These are phyloP conservation scores for Crocodylus rhombifer DNA, from an alignment of 2,797 vertebrate genomes.

Conservation along the genomic window DNA sequence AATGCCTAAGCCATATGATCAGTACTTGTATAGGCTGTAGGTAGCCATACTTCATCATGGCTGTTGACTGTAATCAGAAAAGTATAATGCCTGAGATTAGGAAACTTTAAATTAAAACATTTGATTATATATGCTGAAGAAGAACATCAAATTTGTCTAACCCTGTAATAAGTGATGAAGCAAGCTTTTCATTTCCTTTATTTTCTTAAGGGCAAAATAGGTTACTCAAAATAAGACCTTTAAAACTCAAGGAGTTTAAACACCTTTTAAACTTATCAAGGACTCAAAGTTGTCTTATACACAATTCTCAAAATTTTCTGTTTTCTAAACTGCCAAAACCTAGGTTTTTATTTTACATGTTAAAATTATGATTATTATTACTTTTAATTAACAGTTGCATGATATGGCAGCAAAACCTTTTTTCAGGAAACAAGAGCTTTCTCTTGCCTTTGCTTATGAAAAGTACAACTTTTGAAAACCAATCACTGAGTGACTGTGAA, in stretches of 20 bases:
- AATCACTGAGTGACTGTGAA: not conserved
- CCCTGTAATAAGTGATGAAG: not conserved
- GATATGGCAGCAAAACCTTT: not conserved
- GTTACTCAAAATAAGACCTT: not conserved
- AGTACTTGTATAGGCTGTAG: not conserved
- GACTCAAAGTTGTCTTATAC: not conserved
- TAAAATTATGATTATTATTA: not conserved
- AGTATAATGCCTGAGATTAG: rapidly evolving
- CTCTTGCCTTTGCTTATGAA: not conserved
- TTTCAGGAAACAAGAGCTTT: not conserved
- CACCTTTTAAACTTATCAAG: not conserved
- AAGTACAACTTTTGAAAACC: not conserved
- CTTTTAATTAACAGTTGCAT: not conserved
- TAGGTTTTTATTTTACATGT: not conserved
- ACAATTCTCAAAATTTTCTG: not conserved
- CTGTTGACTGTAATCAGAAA: not conserved
- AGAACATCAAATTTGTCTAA: rapidly evolving
- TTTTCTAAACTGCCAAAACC: not conserved
- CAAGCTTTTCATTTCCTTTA: rapidly evolving
- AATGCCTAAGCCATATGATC: not conserved
- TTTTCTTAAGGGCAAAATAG: not conserved
- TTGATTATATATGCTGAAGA: not conserved
- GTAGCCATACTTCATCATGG: not conserved
- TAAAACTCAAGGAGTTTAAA: not conserved
- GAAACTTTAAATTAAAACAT: not conserved